Evolutionary conservation across 23 tunicate genomes (phyloP).

Genomic region (Trididemnum clinides): DNA sequence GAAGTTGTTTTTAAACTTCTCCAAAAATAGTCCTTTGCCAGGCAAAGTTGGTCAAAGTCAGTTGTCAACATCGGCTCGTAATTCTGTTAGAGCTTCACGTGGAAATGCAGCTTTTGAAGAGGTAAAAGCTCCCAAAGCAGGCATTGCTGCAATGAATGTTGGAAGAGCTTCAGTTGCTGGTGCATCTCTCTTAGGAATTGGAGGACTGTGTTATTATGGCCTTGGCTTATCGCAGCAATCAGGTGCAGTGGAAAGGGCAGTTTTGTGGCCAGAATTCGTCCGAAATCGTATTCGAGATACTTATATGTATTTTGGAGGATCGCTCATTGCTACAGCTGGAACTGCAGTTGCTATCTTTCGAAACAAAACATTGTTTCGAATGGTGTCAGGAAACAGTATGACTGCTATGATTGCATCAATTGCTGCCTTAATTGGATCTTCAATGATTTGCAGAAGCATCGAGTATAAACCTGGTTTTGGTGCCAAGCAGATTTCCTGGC

Average conservation of each 20-base stretch:
- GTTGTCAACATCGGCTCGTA: constrained; percentile 37
- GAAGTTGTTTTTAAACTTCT: neutral
- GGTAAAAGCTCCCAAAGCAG: constrained; percentile 19
- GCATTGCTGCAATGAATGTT: constrained; percentile 64
- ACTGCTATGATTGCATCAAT: constrained; percentile 63
- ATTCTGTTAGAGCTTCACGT: constrained; percentile 42
- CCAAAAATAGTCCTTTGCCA: neutral
- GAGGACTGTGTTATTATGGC: constrained; percentile 95
- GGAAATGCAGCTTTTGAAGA: neutral
- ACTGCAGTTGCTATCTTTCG: constrained; percentile 77
- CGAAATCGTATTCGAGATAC: constrained; percentile 79
- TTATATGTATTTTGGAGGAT: constrained; percentile 87
- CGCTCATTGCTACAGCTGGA: constrained; percentile 78
- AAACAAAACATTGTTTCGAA: constrained; percentile 80
- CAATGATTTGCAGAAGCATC: constrained; percentile 77
- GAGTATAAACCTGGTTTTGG: constrained; percentile 92
- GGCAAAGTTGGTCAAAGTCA: constrained; percentile 38
- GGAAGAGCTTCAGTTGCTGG: constrained; percentile 88
- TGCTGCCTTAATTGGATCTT: constrained; percentile 85
- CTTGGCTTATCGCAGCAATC: constrained; percentile 57
- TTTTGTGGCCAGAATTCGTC: constrained; percentile 90
- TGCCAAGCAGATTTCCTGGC: constrained; percentile 89
- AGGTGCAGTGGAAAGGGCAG: constrained; percentile 79
- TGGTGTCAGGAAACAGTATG: constrained; percentile 72
- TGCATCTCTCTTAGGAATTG: constrained; percentile 79